Conservation (phyloP, 2,888 invertebrate species). For the Polydesmus complanatus region DNA sequence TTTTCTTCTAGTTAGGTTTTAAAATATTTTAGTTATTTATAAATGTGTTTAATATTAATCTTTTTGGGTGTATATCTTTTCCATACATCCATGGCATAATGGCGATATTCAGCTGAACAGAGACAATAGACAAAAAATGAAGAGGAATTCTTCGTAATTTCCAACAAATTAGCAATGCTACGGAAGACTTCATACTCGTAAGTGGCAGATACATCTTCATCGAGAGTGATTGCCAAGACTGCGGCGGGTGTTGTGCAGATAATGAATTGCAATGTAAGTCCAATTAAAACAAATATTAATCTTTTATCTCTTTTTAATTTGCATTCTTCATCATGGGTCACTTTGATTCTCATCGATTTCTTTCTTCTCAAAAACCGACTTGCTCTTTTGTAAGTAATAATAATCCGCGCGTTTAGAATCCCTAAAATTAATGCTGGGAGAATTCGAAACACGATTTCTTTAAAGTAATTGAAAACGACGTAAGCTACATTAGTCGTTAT, state of each 20-base stretch:
- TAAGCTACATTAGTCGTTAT: constrained; percentile 3
- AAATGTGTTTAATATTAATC: no score
- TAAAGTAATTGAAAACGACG: constrained; percentile 6
- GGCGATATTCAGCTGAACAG: constrained; percentile 9
- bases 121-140: constrained; percentile 11
- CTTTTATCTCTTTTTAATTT: not conserved
- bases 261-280: constrained; percentile 8
- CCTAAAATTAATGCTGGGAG: not conserved
- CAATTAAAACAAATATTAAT: constrained; percentile 1
- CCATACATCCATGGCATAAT: no score
- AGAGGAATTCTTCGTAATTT: constrained; percentile 7
- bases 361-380: not conserved
- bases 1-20: no score
- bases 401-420: constrained; percentile 5
- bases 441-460: constrained; percentile 10
- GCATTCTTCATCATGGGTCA: not conserved
- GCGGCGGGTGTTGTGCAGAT: constrained; percentile 11
- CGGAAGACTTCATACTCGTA: constrained; percentile 1
- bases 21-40: no score
- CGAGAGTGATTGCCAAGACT: not conserved
- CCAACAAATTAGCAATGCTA: constrained; percentile 6
- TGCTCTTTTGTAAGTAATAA: constrained; percentile 3
- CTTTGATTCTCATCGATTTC: not conserved
- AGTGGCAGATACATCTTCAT: not conserved
- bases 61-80: no score